These are phyloP conservation scores for Steinernema khuongi DNA, from an alignment of 1,140 invertebrate species.

Conservation along the genomic window DNA sequence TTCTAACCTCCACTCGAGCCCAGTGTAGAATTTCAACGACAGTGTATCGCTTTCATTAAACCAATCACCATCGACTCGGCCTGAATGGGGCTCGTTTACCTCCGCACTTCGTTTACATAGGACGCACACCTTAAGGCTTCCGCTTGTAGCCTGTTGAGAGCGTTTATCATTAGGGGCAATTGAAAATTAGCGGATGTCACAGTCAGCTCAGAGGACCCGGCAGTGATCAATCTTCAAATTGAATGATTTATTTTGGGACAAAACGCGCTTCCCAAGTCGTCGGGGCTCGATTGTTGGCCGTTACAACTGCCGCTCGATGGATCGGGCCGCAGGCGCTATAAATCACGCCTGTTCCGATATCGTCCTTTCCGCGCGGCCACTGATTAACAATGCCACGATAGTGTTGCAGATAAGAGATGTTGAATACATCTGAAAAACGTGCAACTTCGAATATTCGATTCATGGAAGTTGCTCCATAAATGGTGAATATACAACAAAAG, in stretches of 20 bases:
- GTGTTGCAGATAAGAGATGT: too few species aligned
- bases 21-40: neutral
- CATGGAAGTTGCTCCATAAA: too few species aligned
- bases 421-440: too few species aligned
- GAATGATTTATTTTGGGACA: constrained; percentile 15
- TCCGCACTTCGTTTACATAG: neutral
- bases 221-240: constrained; percentile 2
- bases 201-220: neutral
- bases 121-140: neutral
- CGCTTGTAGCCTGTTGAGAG: neutral
- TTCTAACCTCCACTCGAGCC: neutral
- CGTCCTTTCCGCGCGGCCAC: neutral
- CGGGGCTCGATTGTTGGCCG: constrained; percentile 3
- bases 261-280: constrained; percentile 5
- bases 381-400: neutral
- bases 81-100: neutral
- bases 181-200: neutral
- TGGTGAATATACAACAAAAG: too few species aligned
- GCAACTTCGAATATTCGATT: too few species aligned
- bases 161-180: neutral
- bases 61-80: neutral
- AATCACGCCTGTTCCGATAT: constrained; percentile 1
- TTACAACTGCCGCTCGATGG: neutral
- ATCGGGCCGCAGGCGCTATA: constrained; percentile 1
- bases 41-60: neutral